Conservation (phyloP, 1,140 invertebrate genomes). For the Halictus rubicundus region DNA sequence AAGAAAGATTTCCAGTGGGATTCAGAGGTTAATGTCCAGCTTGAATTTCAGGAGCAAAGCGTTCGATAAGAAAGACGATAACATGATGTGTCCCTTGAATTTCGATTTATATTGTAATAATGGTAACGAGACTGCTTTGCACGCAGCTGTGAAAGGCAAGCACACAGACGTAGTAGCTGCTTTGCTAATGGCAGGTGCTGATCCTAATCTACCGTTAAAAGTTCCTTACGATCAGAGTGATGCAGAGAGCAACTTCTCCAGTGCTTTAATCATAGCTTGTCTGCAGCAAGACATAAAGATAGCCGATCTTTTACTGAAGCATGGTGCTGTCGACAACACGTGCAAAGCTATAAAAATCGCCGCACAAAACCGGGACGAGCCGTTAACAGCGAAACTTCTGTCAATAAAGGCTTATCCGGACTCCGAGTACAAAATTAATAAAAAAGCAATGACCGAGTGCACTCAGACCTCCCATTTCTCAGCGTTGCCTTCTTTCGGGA, state of each 20-base stretch:
- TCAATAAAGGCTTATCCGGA: slow-evolving; percentile 91
- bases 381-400: slow-evolving; percentile 87
- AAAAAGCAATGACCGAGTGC: slow-evolving; percentile 88
- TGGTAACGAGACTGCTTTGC: slow-evolving; percentile 87
- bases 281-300: slow-evolving; percentile 81
- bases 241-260: slow-evolving; percentile 71
- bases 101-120: slow-evolving; percentile 89
- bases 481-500: slow-evolving; percentile 82
- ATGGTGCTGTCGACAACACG: slow-evolving; percentile 94
- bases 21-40: slow-evolving; percentile 92
- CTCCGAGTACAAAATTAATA: slow-evolving; percentile 93
- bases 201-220: slow-evolving; percentile 85
- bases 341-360: slow-evolving; percentile 90
- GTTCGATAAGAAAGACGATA: slow-evolving; percentile 81
- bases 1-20: slow-evolving; percentile 90
- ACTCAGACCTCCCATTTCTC: slow-evolving; percentile 82
- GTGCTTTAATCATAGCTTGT: slow-evolving; percentile 79
- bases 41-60: slow-evolving; percentile 83
- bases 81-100: slow-evolving; percentile 85
- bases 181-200: slow-evolving; percentile 88
- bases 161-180: slow-evolving; percentile 88
- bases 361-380: slow-evolving; percentile 86
- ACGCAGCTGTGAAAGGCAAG: slow-evolving; percentile 89
- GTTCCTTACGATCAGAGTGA: slow-evolving; percentile 78
- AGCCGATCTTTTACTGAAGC: slow-evolving; percentile 89